A percentile compares a stretch with the other conserved stretches of the same genome.
Conservation (phyloP, 2,113 vertebrate genomes). For the Cynoglossus semilaevis region DNA sequence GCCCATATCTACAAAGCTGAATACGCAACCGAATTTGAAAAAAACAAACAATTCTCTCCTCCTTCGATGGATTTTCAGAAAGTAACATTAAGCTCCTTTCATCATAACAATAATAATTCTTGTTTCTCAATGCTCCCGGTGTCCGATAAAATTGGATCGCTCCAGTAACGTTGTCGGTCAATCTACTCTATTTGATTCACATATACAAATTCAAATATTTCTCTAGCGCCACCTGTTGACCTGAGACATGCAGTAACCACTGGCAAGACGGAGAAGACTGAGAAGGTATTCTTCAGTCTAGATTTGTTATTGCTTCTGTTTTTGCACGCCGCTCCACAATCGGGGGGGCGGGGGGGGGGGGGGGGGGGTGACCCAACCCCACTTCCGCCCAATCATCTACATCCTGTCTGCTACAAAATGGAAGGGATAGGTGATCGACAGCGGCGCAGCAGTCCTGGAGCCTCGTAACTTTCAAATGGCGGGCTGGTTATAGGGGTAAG, state of each 20-base stretch:
- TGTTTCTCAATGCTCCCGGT: too few species aligned
- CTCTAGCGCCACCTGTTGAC: neutral
- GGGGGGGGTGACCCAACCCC: too few species aligned
- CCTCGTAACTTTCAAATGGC: conserved; percentile 79
- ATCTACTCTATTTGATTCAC: too few species aligned
- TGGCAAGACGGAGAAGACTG: conserved; percentile 49
- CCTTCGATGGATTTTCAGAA: too few species aligned
- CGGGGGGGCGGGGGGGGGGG: conserved; percentile 36
- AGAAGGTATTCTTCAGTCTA: conserved; percentile 43
- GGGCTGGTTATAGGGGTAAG: conserved; percentile 83
- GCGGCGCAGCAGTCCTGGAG: conserved; percentile 82
- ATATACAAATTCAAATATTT: too few species aligned
- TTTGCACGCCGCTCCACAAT: conserved; percentile 29
- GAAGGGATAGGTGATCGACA: conserved; percentile 88
- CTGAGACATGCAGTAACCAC: conserved; percentile 57
- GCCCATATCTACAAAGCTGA: too few species aligned
- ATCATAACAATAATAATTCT: too few species aligned
- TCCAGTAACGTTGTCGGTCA: too few species aligned
- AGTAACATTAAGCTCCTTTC: too few species aligned
- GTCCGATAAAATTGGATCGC: too few species aligned
- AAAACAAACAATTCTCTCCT: too few species aligned
- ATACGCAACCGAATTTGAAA: too few species aligned
- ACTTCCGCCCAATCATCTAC: conserved; percentile 40
- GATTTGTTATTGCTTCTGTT: conserved; percentile 73
- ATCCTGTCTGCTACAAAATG: conserved; percentile 81